Conservation (phyloP, 2,888 invertebrate genomes). For the Syrista parreyssii region DNA sequence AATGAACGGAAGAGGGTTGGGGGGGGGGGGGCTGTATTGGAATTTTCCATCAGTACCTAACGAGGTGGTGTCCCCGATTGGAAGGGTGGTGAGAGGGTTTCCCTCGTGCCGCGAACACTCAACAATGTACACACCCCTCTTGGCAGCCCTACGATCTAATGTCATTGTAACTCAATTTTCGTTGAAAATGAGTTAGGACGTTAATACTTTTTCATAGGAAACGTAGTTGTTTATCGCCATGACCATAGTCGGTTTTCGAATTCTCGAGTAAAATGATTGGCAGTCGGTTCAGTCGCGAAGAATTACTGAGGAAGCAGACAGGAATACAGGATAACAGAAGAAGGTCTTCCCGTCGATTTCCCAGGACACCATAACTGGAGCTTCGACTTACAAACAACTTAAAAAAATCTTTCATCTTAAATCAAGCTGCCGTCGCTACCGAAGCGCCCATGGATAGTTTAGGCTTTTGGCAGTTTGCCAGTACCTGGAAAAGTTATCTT, state of each 20-base stretch:
- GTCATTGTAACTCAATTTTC: conserved; percentile 4
- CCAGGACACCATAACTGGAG: background rate
- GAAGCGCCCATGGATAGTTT: background rate
- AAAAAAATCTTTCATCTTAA: background rate
- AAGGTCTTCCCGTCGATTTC: conserved; percentile 1
- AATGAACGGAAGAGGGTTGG: background rate
- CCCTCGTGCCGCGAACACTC: background rate
- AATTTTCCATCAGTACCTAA: background rate
- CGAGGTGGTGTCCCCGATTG: background rate
- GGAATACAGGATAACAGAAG: too few relatives aligned
- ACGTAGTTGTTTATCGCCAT: background rate
- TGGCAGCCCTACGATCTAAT: background rate
- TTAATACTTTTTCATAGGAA: background rate
- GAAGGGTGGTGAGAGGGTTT: background rate
- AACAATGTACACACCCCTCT: conserved; percentile 8
- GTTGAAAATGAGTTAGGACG: background rate
- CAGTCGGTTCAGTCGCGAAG: background rate
- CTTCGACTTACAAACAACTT: background rate
- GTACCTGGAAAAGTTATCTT: background rate
- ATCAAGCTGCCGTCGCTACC: background rate
- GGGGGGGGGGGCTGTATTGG: background rate
- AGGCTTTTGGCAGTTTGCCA: background rate
- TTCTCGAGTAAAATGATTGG: background rate
- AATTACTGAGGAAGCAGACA: too few relatives aligned
- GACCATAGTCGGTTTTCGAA: background rate